Percentiles rank a stretch among this genome's conserved stretches.
Conservation (phyloP, 2,113 vertebrate genomes). For the Pseudopipra pipra region DNA sequence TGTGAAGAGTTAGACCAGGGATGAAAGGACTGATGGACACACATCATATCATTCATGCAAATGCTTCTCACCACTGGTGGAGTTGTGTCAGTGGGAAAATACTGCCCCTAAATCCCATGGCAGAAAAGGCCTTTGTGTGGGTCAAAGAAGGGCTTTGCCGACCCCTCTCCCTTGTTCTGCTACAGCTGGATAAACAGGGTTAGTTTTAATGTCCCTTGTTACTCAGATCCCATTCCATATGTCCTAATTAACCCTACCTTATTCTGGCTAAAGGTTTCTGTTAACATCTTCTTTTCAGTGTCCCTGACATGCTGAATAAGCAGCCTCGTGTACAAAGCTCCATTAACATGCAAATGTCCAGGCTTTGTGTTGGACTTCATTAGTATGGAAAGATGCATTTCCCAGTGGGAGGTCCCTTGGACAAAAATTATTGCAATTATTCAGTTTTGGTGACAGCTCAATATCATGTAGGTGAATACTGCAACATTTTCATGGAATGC, state of each 20-base stretch:
- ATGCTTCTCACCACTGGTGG: not conserved
- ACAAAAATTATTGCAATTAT: not conserved
- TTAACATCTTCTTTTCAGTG: slow-evolving; percentile 39
- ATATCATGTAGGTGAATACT: not conserved
- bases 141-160: not conserved
- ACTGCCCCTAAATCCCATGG: not conserved
- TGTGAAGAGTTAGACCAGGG: not conserved
- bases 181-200: slow-evolving; percentile 24
- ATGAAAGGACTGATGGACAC: not conserved
- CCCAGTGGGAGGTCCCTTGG: not conserved
- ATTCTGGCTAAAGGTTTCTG: slow-evolving; percentile 45
- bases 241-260: slow-evolving; percentile 40
- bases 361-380: slow-evolving; percentile 12
- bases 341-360: slow-evolving; percentile 42
- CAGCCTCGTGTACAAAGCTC: not conserved
- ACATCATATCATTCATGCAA: not conserved
- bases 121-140: not conserved
- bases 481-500: not conserved
- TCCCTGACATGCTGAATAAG: not conserved
- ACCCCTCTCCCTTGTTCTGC: not conserved
- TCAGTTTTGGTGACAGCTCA: not conserved
- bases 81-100: slow-evolving; percentile 7
- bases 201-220: slow-evolving; percentile 26
- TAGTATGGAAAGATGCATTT: slow-evolving; percentile 18
- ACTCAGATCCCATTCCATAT: slow-evolving; percentile 21